phyloP scores from a whole-genome alignment of 2,888 invertebrate genomes.

The Parnassius apollo region DNA sequence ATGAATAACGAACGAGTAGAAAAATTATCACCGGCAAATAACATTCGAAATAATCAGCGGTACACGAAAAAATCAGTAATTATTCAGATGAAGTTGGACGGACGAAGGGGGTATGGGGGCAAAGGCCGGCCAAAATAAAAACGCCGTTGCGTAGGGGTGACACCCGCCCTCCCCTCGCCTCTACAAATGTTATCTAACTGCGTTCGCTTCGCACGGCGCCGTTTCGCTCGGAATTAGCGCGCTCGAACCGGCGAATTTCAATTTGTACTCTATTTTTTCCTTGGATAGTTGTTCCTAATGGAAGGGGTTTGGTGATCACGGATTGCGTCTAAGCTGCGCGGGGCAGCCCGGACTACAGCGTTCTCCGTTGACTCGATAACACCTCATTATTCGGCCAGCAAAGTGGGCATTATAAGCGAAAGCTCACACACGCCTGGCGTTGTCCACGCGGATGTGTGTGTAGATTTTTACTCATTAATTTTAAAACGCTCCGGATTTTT shows the following conservation, averaged over 20 bases:
- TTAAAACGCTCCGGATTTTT: constrained; percentile 82
- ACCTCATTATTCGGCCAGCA: constrained; percentile 51
- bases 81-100: constrained; percentile 82
- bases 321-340: constrained; percentile 42
- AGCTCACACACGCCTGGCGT: constrained; percentile 63
- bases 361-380: constrained; percentile 37
- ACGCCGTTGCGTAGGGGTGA: constrained; percentile 80
- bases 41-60: constrained; percentile 81
- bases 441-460: constrained; percentile 74
- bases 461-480: constrained; percentile 83
- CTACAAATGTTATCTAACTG: constrained; percentile 81
- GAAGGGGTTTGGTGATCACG: constrained; percentile 57
- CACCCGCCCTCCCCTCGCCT: constrained; percentile 63
- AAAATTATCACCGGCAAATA: constrained; percentile 80
- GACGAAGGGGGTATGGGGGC: constrained; percentile 77
- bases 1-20: constrained; percentile 71
- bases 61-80: constrained; percentile 82
- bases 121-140: constrained; percentile 81
- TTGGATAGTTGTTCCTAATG: constrained; percentile 69
- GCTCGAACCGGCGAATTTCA: constrained; percentile 70
- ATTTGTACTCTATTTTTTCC: constrained; percentile 73
- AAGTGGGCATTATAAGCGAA: constrained; percentile 65
- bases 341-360: constrained; percentile 35
- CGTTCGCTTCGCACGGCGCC: constrained; percentile 71
- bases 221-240: constrained; percentile 73